A percentile compares a stretch with the other conserved stretches of the same genome.
Evolutionary conservation across 1,140 invertebrate genomes (phyloP).

Genomic region (Bicyclus anynana): DNA sequence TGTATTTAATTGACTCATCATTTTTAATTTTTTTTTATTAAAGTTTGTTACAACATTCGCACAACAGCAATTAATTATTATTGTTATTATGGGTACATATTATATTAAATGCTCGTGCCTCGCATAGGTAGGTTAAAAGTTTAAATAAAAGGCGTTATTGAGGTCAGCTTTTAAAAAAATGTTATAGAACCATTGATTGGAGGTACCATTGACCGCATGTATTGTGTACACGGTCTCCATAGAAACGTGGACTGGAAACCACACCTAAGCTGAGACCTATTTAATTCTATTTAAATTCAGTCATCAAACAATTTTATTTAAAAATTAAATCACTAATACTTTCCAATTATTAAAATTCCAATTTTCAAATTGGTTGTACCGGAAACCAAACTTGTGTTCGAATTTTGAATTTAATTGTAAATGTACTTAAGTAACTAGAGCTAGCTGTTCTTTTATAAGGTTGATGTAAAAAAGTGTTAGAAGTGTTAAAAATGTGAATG

Average conservation of each 20-base stretch:
- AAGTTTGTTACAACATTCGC: neutral
- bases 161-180: slow-evolving; percentile 10
- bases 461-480: too few species aligned
- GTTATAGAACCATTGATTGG: slow-evolving; percentile 15
- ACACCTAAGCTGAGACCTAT: slow-evolving; percentile 54
- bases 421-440: too few species aligned
- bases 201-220: slow-evolving; percentile 15
- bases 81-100: too few species aligned
- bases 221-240: slow-evolving; percentile 51
- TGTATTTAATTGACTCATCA: too few species aligned
- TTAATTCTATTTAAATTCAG: slow-evolving; percentile 14
- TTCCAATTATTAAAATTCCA: neutral
- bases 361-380: neutral
- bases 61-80: neutral
- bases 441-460: too few species aligned
- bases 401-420: neutral
- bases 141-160: neutral
- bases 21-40: too few species aligned
- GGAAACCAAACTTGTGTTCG: neutral
- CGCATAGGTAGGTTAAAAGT: too few species aligned
- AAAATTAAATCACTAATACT: neutral
- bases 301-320: neutral
- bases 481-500: too few species aligned
- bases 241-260: slow-evolving; percentile 47
- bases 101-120: too few species aligned